A percentile compares a stretch with the other conserved stretches of the same genome.
These are phyloP conservation scores for Tigriopus japonicus DNA, from an alignment of 1,140 invertebrate species.

Conservation along the genomic window DNA sequence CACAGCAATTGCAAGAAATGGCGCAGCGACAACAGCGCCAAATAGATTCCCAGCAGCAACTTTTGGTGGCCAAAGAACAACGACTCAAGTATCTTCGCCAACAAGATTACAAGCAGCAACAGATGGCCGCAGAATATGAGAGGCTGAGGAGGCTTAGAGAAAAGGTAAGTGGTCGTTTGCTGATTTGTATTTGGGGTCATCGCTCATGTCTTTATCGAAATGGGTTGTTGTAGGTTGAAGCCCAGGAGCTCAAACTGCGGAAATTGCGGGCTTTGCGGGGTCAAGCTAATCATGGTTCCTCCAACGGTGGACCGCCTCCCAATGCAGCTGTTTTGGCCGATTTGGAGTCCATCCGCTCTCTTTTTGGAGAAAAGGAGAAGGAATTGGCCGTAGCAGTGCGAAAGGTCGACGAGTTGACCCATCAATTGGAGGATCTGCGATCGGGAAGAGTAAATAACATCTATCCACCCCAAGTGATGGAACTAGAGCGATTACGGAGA, in stretches of 20 bases:
- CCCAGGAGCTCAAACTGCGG: conserved; percentile 77
- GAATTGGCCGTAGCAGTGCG: conserved; percentile 81
- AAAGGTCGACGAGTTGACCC: conserved; percentile 82
- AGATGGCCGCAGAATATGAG: conserved; percentile 59
- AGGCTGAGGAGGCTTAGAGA: conserved; percentile 63
- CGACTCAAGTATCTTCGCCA: conserved; percentile 80
- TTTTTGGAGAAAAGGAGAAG: conserved; percentile 95
- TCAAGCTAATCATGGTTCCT: conserved; percentile 37
- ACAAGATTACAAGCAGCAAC: conserved; percentile 45
- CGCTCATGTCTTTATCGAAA: too few relatives aligned
- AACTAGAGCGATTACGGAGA: conserved; percentile 62
- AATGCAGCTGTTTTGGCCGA: conserved; percentile 33
- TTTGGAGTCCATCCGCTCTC: conserved; percentile 76
- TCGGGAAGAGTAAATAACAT: conserved; percentile 34
- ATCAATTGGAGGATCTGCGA: conserved; percentile 71
- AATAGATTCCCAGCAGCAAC: conserved; percentile 77
- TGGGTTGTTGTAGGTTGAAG: conserved; percentile 44
- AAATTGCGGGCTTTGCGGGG: conserved; percentile 69
- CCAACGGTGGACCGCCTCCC: not conserved
- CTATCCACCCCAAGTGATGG: conserved; percentile 34
- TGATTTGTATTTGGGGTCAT: too few relatives aligned
- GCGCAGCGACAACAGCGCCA: conserved; percentile 83
- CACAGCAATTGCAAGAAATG: conserved; percentile 41
- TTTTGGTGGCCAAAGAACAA: conserved; percentile 75
- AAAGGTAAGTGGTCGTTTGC: conserved; percentile 6